phyloP scores from a whole-genome alignment of 2,797 vertebrate species.

The Ctenosaura bakeri region DNA sequence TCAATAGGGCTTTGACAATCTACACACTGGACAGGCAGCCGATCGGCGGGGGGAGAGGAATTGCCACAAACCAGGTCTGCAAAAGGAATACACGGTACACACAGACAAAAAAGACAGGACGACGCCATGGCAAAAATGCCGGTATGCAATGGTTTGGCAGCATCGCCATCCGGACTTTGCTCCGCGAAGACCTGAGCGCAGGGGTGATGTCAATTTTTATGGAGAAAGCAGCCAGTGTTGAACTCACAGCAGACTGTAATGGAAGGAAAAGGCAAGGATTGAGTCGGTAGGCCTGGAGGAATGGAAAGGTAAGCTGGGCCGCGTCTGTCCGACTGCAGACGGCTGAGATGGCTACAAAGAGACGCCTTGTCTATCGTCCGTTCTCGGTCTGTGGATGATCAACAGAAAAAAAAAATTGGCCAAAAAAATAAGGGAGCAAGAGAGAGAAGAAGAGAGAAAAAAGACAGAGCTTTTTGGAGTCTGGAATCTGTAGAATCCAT shows the following conservation, averaged over 20 bases:
- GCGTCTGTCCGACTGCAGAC: background rate
- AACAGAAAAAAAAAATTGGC: background rate
- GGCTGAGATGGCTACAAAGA: background rate
- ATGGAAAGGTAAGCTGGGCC: conserved; percentile 24
- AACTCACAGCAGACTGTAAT: too few species aligned
- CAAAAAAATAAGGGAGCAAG: background rate
- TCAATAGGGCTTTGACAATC: background rate
- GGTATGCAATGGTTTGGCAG: background rate
- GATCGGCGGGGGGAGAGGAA: background rate
- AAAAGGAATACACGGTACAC: background rate
- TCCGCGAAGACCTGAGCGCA: background rate
- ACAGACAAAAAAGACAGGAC: background rate
- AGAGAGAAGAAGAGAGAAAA: background rate
- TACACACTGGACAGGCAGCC: background rate
- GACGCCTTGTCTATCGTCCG: background rate
- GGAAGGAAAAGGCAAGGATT: background rate
- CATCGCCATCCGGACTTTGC: background rate
- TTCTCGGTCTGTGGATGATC: background rate
- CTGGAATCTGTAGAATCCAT: background rate
- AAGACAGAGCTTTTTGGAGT: background rate
- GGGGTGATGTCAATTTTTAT: too few species aligned
- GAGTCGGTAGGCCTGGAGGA: background rate
- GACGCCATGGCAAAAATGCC: background rate
- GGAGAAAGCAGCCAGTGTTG: background rate
- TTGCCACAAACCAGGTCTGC: background rate